Percentiles rank a stretch among this genome's conserved stretches.
These are phyloP conservation scores for Sinopyrophorus schimmeli DNA, from an alignment of 2,888 invertebrate genomes.

Conservation along the genomic window DNA sequence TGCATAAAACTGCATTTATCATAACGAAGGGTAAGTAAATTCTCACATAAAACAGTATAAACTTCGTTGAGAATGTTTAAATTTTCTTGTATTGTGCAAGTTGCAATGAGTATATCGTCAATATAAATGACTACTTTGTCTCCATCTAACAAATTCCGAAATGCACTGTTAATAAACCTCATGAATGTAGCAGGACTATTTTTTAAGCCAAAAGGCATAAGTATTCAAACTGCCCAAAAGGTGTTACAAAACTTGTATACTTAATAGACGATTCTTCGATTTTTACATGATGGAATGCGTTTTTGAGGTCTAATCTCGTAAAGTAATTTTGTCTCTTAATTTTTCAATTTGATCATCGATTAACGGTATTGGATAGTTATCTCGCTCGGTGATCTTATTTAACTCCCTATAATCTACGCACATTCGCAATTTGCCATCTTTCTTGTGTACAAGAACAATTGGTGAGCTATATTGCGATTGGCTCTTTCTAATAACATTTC, in stretches of 20 bases:
- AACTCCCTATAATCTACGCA: slow-evolving; percentile 29
- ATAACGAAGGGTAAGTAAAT: no score
- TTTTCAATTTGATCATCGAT: slow-evolving; percentile 37
- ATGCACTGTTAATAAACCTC: slow-evolving; percentile 6
- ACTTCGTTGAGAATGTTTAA: slow-evolving; percentile 14
- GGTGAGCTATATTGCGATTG: slow-evolving; percentile 8
- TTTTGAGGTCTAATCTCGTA: slow-evolving; percentile 15
- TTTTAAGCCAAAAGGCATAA: slow-evolving; percentile 3
- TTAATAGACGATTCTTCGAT: slow-evolving; percentile 37
- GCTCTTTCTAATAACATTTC: slow-evolving; percentile 13
- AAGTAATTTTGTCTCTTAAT: slow-evolving; percentile 11
- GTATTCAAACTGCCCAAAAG: slow-evolving; percentile 11
- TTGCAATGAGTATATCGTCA: slow-evolving; percentile 33
- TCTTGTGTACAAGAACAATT: slow-evolving; percentile 10
- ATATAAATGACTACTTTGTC: slow-evolving; percentile 22
- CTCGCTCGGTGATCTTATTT: slow-evolving; percentile 31
- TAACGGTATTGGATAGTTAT: slow-evolving; percentile 36
- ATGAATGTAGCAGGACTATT: slow-evolving; percentile 6
- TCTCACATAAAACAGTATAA: slow-evolving; percentile 1
- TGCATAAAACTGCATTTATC: no score
- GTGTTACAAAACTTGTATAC: slow-evolving; percentile 41
- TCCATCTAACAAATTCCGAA: neutral
- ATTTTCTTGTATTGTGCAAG: slow-evolving; percentile 27
- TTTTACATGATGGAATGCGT: slow-evolving; percentile 28
- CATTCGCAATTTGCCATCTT: neutral